A percentile compares a stretch with the other conserved stretches of the same genome.
These are phyloP conservation scores for Drosophila anomelani DNA, from an alignment of 2,888 invertebrate genomes.

Conservation along the genomic window DNA sequence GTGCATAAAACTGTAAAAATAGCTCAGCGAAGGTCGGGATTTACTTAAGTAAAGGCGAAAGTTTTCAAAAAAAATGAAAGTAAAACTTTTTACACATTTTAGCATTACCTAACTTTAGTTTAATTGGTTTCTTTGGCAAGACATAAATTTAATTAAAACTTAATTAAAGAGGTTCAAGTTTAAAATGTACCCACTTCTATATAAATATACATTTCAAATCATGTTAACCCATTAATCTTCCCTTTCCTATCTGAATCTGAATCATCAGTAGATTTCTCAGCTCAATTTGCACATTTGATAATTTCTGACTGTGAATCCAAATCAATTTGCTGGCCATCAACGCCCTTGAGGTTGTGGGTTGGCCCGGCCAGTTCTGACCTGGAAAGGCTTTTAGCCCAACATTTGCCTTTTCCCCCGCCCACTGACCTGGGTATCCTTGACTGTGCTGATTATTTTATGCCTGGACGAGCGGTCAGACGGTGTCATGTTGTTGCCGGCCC, in stretches of 20 bases:
- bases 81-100: not conserved
- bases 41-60: not conserved
- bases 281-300: conserved; percentile 46
- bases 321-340: conserved; percentile 61
- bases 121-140: not conserved
- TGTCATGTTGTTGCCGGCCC: conserved; percentile 59
- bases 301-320: conserved; percentile 52
- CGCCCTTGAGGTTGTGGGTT: conserved; percentile 39
- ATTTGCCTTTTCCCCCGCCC: conserved; percentile 61
- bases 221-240: conserved; percentile 17
- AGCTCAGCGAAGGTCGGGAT: conserved; percentile 17
- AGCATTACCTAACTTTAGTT: not conserved
- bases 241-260: not conserved
- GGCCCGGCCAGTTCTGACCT: conserved; percentile 50
- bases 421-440: conserved; percentile 37
- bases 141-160: not conserved
- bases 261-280: conserved; percentile 11
- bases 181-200: not conserved
- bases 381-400: conserved; percentile 73
- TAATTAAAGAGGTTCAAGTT: not conserved
- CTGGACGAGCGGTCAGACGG: conserved; percentile 51
- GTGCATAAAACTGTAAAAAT: conserved; percentile 22
- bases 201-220: not conserved
- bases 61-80: not conserved
- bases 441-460: conserved; percentile 73